Base-by-base conservation (phyloP, 2,888 invertebrate genomes). In the Phoronis australis region DNA sequence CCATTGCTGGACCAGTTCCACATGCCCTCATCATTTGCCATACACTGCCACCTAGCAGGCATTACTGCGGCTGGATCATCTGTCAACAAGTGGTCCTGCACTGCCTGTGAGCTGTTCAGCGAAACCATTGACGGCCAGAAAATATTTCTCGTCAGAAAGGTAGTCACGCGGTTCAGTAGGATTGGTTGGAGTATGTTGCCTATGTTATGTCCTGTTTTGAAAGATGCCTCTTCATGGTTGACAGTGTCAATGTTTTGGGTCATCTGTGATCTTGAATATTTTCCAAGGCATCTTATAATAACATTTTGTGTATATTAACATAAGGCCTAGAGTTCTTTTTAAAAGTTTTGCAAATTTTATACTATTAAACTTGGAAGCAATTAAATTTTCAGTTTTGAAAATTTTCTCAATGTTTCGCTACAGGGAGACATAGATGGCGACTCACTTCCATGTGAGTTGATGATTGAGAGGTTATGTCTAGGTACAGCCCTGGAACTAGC, bases 31-130 rank as follows among this genome's bases (percentile, higher is more conserved):
- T 82, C 83, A 0, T 83, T 84, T 0, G 78, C 84, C 22, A 59
- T 64, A 26, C 82, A 82, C 57, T 86, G 89, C 54, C 85, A 85
- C 66, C 69, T 91, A 44, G 83, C 82, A 1, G 85, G 86, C 21
- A 81, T 90, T 9, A 74, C 79, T 23, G 85, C 90, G 0, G 85
- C 87, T 0, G 85, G 86, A 0, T 64, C 62, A 20, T 71, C 69
- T 27, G 57, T 47, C 45, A 56, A 54, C 26, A 60, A 62, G 26
- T 75, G 75, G 75, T 68, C 75, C 0, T 51, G 54, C 4, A 69
- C 70, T 0, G 66, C 73, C n/a, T 61, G 60, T 45, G 73, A 75
- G 38, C 60, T 54, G 21, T 62, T 73, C 59, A 38, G 52, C 20
- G 60, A 62, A 4, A 47, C 57, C 31, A 52, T 67, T 3, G 48